Conservation (phyloP, 1,140 invertebrate genomes). For the Drosophila mojavensis region DNA sequence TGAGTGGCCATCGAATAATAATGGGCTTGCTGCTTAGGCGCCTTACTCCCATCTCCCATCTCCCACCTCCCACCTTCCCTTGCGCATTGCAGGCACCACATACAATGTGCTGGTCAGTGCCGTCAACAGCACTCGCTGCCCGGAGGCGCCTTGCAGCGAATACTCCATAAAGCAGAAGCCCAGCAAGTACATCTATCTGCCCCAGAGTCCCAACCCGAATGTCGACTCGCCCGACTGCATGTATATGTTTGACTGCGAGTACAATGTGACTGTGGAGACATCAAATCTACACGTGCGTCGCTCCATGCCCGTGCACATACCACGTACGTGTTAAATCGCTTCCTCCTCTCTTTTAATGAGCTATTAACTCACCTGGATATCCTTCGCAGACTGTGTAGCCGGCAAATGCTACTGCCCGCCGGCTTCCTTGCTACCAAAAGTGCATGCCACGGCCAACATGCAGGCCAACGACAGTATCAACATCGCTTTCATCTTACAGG, state of each 20-base stretch:
- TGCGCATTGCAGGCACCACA: conserved; percentile 51
- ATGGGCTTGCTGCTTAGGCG: not conserved
- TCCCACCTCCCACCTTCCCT: not conserved
- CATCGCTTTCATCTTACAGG: conserved; percentile 55
- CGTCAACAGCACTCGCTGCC: conserved; percentile 65
- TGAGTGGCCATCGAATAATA: conserved; percentile 15
- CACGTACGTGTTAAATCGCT: conserved; percentile 44
- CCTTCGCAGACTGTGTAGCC: conserved; percentile 58
- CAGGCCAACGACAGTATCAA: conserved; percentile 64
- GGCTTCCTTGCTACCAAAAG: conserved; percentile 49
- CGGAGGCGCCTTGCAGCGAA: conserved; percentile 69
- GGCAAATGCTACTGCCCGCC: conserved; percentile 67
- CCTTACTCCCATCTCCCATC: not conserved
- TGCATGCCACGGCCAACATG: conserved; percentile 56
- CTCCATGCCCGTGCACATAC: conserved; percentile 52
- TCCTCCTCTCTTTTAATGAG: not conserved
- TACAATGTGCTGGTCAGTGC: conserved; percentile 76
- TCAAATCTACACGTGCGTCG: conserved; percentile 61
- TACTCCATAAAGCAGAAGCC: conserved; percentile 71
- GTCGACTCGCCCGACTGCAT: conserved; percentile 71
- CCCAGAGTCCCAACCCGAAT: conserved; percentile 61
- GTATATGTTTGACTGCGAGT: conserved; percentile 77
- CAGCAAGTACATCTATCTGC: conserved; percentile 44
- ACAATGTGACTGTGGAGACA: conserved; percentile 73
- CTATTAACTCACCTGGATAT: not conserved